phyloP scores from a whole-genome alignment of 1,140 invertebrate species.

The Helicoverpa armigera region DNA sequence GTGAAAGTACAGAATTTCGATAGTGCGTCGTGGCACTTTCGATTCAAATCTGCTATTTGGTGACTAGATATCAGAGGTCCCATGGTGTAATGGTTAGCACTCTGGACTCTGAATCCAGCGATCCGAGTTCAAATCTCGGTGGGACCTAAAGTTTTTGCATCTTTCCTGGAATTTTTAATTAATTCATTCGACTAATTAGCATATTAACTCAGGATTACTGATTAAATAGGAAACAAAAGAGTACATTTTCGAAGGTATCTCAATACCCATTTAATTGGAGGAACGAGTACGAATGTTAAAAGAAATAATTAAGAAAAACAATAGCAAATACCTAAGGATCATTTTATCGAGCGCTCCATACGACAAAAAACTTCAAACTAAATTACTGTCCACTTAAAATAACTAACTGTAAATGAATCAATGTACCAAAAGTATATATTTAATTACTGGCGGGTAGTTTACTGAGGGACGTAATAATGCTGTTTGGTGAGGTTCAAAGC shows the following conservation, averaged over 20 bases:
- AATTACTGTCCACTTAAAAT: conserved; percentile 43
- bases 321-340: conserved; percentile 14
- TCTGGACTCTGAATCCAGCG: conserved; percentile 97
- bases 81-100: conserved; percentile 97
- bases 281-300: not conserved
- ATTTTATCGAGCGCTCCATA: conserved; percentile 6
- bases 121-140: conserved; percentile 95
- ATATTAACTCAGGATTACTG: not conserved
- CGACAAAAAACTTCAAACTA: conserved; percentile 17
- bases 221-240: not conserved
- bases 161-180: not conserved
- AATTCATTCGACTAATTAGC: not conserved
- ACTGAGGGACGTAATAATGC: conserved; percentile 49
- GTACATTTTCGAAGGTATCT: not conserved
- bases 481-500: conserved; percentile 60
- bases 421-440: conserved; percentile 44
- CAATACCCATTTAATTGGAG: not conserved
- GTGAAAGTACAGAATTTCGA: not conserved
- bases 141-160: conserved; percentile 87
- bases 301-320: conserved; percentile 1
- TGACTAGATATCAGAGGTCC: conserved; percentile 84
- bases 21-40: not conserved
- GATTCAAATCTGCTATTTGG: not conserved
- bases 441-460: conserved; percentile 38
- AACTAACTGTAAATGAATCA: conserved; percentile 43